Base-by-base conservation (phyloP, 2,113 vertebrate genomes). In the Ptilonorhynchus violaceus region DNA sequence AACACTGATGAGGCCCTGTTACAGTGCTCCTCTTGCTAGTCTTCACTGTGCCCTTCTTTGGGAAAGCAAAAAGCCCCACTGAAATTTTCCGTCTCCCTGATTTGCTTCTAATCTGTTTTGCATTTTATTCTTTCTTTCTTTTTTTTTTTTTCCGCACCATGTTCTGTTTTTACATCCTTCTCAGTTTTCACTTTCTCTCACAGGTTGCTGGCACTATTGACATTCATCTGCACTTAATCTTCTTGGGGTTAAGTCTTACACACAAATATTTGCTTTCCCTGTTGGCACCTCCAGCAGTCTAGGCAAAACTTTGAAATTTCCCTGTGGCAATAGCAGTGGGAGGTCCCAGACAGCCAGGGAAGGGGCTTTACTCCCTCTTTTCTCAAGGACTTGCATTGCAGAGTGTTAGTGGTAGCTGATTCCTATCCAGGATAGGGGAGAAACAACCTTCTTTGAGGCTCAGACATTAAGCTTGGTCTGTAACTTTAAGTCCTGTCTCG, bases 211-310 rank as follows among this genome's bases (percentile, higher is more conserved):
- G 96, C 96, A 91, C 85, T 47, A 23, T 2, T 90, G 90, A 97
- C 96, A 84, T 94, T 92, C 96, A 96, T 96, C 96, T 97, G 95
- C 83, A 97, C 68, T 97, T 96, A 96, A 97, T 96, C 93, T 95
- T 96, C 70, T 81, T 59, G 92, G 92, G 95, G 79, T 97, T 95
- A 95, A 92, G 79, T 88, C 79, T 95, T 97, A 90, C 92, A 96
- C 93, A 86, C 79, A 97, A 94, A 90, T 96, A 96, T 97, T 96
- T 96, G 92, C 96, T 96, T 93, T 92, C 85, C 64, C 62, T 88
- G 85, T 82, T 97, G 95, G 96, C 95, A 96, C 79, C 93, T 93
- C 80, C 82, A 96, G 53, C 78, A 94, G 96, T 90, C 96, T 94
- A 88, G 93, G 93, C 89, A 96, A 96, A 94, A 95, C 82, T 85